phyloP scores from a whole-genome alignment of 1,140 invertebrate species.

The Drosophila serrata region DNA sequence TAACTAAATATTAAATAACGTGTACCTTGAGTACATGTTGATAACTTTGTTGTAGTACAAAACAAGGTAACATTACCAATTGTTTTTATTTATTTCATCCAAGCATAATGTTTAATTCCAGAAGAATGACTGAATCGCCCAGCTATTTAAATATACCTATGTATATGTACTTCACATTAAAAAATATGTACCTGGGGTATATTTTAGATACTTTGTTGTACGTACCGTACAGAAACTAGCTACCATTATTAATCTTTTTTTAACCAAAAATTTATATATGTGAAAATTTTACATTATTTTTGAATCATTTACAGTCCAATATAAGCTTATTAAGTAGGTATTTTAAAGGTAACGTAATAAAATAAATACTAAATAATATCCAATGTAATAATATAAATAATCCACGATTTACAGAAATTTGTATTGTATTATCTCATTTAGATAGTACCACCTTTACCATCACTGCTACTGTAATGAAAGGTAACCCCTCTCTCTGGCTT shows the following conservation, averaged over 20 bases:
- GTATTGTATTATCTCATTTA: background rate
- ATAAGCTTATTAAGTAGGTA: background rate
- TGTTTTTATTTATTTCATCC: background rate
- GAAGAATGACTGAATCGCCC: no score
- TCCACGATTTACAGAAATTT: no score
- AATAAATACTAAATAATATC: background rate
- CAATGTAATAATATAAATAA: background rate
- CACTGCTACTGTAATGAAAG: slow-evolving; percentile 29
- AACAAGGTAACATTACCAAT: background rate
- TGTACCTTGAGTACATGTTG: no score
- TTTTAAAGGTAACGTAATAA: background rate
- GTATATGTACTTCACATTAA: no score
- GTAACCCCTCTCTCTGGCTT: slow-evolving; percentile 44
- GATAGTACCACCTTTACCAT: background rate
- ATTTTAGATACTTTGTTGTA: background rate
- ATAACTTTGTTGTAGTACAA: no score
- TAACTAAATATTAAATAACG: no score
- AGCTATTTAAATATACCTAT: no score
- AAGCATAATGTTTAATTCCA: background rate
- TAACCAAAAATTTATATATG: no score
- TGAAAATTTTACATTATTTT: background rate
- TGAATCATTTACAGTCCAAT: no score
- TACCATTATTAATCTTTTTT: background rate
- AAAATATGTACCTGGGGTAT: background rate
- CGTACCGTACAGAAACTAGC: no score